Conservation (phyloP, 2,113 vertebrate species). For the Hemiprocne comata region DNA sequence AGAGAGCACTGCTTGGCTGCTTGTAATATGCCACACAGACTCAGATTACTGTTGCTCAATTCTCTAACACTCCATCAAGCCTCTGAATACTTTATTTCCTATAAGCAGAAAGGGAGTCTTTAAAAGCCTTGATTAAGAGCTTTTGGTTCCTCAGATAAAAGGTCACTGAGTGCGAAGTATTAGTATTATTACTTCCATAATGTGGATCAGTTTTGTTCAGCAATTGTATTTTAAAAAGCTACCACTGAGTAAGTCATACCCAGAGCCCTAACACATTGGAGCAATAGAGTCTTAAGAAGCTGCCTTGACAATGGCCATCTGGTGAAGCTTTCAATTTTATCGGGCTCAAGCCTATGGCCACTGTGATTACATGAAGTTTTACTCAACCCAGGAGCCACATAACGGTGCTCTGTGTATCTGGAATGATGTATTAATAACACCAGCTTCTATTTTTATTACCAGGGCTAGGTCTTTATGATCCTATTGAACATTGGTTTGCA, state of each 20-base stretch:
- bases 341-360: neutral
- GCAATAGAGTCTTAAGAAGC: neutral
- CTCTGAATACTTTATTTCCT: neutral
- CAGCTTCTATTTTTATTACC: slow-evolving; percentile 42
- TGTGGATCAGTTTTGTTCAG: neutral
- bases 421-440: slow-evolving; percentile 35
- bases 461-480: neutral
- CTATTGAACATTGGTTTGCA: slow-evolving; percentile 28
- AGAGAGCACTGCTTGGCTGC: neutral
- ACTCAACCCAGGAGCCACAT: slow-evolving; percentile 50
- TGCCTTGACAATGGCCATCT: slow-evolving; percentile 4
- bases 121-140: neutral
- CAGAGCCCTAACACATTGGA: neutral
- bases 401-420: neutral
- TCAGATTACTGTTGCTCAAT: neutral
- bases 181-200: slow-evolving; percentile 14
- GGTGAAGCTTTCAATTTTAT: slow-evolving; percentile 8
- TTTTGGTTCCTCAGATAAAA: neutral
- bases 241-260: neutral
- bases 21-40: rapidly evolving
- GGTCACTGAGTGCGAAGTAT: neutral
- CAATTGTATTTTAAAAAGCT: slow-evolving; percentile 8
- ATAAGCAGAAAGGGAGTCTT: neutral
- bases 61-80: neutral
- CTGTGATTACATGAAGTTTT: slow-evolving; percentile 22